Conservation (phyloP, 2,797 vertebrate species). For the Centropyge bicolor region DNA sequence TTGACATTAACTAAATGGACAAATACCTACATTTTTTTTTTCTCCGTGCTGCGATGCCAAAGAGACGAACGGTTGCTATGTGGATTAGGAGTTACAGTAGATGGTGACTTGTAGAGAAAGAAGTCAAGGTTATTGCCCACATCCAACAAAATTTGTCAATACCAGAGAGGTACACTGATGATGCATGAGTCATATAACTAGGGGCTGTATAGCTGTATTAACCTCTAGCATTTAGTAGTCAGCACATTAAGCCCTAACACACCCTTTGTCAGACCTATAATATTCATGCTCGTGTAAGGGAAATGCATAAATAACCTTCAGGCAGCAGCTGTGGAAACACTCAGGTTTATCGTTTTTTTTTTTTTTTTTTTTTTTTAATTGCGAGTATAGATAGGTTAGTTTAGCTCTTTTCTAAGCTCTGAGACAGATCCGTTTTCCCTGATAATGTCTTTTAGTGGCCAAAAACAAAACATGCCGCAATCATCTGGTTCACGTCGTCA, state of each 20-base stretch:
- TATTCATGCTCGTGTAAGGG: constrained; percentile 1
- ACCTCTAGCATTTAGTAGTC: constrained; percentile 44
- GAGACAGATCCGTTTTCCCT: not conserved
- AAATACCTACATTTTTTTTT: not conserved
- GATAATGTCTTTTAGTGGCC: too few species aligned
- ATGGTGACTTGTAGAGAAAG: constrained; percentile 26
- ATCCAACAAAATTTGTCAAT: constrained; percentile 46
- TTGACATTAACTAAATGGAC: constrained; percentile 17
- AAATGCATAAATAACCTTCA: constrained; percentile 27
- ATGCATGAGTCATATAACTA: constrained; percentile 62
- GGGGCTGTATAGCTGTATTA: constrained; percentile 46
- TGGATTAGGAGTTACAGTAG: constrained; percentile 8
- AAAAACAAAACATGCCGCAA: too few species aligned
- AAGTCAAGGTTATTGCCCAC: constrained; percentile 57
- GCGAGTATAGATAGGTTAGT: constrained; percentile 1
- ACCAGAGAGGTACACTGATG: constrained; percentile 43
- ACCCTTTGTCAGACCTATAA: constrained; percentile 19
- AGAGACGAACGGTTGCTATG: not conserved
- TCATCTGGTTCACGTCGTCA: too few species aligned
- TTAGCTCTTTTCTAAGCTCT: not conserved
- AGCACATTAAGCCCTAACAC: constrained; percentile 33
- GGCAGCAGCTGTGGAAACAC: constrained; percentile 3
- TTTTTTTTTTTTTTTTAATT: not conserved
- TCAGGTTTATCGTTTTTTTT: not conserved
- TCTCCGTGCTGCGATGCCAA: not conserved